phyloP scores from a whole-genome alignment of 2,797 vertebrate species.

The Sebastiscus tertius region DNA sequence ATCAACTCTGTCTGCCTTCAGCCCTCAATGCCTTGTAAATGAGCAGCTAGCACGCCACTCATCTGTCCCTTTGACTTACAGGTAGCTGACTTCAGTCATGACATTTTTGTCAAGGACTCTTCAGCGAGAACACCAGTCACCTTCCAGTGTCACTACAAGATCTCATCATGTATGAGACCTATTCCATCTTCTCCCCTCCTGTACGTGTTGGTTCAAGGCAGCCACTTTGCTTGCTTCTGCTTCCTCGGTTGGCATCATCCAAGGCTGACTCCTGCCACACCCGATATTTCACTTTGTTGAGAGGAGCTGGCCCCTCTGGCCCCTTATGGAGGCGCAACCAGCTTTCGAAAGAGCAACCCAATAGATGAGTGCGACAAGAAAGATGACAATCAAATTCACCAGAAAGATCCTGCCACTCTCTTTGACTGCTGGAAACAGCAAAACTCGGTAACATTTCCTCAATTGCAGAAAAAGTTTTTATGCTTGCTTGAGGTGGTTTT shows the following conservation, averaged over 20 bases:
- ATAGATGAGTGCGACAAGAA: not conserved
- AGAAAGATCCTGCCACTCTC: not conserved
- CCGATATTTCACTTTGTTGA: not conserved
- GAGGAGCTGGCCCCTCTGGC: not conserved
- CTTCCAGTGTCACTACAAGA: constrained; percentile 10
- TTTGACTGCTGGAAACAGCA: not conserved
- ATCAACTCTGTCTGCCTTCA: not conserved
- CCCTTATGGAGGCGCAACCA: not conserved
- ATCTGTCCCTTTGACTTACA: not conserved
- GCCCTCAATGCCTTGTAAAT: not conserved
- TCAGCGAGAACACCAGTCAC: constrained; percentile 5
- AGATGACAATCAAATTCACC: not conserved
- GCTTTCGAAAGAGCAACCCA: not conserved
- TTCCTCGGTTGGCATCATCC: not conserved
- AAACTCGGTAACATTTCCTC: no score
- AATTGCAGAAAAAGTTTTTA: no score
- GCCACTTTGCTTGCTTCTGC: not conserved
- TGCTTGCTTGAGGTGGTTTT: no score
- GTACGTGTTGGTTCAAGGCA: not conserved
- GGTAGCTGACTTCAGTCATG: not conserved
- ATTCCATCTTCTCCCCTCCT: not conserved
- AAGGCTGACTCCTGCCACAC: not conserved
- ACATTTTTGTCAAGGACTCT: constrained; percentile 10
- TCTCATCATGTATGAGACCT: not conserved
- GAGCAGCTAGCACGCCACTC: not conserved